phyloP scores from a whole-genome alignment of 2,113 vertebrate genomes.

The Glaucomys volans region DNA sequence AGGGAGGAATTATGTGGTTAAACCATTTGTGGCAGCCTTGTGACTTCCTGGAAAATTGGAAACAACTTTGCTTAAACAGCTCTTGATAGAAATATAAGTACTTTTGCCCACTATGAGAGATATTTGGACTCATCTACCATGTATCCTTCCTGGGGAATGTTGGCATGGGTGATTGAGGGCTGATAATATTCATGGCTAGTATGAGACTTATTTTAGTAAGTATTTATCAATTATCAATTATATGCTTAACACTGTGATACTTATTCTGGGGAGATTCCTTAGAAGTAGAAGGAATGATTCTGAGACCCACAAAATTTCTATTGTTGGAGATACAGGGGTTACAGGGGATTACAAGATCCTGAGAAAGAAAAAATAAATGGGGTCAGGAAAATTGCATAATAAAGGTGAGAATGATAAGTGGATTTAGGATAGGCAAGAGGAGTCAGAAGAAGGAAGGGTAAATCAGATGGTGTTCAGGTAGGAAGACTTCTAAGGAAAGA shows the following conservation, averaged over 20 bases:
- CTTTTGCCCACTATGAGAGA: neutral
- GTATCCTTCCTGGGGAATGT: neutral
- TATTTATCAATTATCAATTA: conserved; percentile 47
- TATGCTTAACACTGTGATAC: neutral
- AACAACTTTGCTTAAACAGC: neutral
- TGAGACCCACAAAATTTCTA: conserved; percentile 5
- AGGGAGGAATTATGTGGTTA: conserved; percentile 23
- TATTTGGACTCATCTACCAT: neutral
- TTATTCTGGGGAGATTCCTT: neutral
- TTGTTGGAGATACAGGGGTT: neutral
- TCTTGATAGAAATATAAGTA: neutral
- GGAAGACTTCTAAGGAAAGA: neutral
- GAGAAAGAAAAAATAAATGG: neutral
- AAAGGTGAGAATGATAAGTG: neutral
- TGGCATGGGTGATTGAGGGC: neutral
- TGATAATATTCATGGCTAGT: neutral
- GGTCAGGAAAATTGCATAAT: neutral
- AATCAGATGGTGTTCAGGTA: neutral
- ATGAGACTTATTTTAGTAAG: neutral
- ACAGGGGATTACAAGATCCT: neutral
- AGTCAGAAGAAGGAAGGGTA: neutral
- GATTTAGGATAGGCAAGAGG: neutral
- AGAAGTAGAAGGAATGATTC: conserved; percentile 36
- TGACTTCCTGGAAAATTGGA: conserved; percentile 51
- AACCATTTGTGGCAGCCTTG: conserved; percentile 21